Evolutionary conservation across 2,113 vertebrate species (phyloP).

Genomic region (Sander lucioperca): DNA sequence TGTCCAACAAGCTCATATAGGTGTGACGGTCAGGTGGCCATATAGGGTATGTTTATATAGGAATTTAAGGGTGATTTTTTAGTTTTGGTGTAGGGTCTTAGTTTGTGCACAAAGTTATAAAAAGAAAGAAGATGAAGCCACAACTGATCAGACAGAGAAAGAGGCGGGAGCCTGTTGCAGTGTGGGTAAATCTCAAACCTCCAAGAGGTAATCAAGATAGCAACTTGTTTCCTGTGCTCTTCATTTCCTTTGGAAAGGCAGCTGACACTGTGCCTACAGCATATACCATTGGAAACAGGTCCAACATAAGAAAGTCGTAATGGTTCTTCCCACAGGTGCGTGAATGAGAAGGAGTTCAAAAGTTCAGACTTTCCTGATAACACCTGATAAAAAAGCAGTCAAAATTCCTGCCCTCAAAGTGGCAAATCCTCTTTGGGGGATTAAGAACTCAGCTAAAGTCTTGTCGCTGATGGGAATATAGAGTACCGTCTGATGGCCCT

Average conservation of each 20-base stretch:
- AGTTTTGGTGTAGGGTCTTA: not conserved
- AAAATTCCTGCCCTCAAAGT: constrained; percentile 51
- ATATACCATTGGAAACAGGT: not conserved
- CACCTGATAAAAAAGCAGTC: constrained; percentile 61
- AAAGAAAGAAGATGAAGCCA: not conserved
- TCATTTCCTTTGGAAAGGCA: not conserved
- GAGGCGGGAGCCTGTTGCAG: not conserved
- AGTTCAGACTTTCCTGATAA: constrained; percentile 51
- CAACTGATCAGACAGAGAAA: not conserved
- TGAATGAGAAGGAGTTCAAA: constrained; percentile 56
- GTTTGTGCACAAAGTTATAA: not conserved
- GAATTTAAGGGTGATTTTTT: not conserved
- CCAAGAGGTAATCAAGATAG: not conserved
- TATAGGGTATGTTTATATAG: not conserved
- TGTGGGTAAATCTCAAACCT: constrained; percentile 4
- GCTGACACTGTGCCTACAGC: not conserved
- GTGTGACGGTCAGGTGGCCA: not conserved
- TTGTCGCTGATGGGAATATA: constrained; percentile 44
- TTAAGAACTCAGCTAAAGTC: constrained; percentile 56
- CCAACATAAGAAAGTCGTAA: not conserved
- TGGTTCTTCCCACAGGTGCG: constrained; percentile 44
- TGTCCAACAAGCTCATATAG: not conserved
- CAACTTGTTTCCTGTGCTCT: constrained; percentile 17
- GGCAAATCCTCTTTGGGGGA: constrained; percentile 63
- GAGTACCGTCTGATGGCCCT: constrained; percentile 32